Conservation (phyloP, 2,797 vertebrate species). For the Acipenser transmontanus region DNA sequence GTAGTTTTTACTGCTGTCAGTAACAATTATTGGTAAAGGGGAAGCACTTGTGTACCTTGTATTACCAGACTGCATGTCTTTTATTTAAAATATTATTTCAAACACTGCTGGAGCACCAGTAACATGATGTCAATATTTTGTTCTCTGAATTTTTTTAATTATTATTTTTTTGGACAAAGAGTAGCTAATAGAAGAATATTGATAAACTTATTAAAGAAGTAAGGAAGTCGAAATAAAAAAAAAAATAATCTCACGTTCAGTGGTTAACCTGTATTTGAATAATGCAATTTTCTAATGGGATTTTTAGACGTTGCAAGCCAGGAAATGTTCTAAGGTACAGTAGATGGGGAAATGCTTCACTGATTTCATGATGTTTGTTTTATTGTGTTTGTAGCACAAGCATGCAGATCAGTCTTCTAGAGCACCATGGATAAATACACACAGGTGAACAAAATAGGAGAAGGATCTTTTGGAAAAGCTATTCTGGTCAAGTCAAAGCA, state of each 20-base stretch:
- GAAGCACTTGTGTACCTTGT: background rate
- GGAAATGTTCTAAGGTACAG: background rate
- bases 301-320: background rate
- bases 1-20: background rate
- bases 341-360: background rate
- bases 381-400: constrained; percentile 31
- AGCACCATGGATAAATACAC: constrained; percentile 89
- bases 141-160: too few relatives aligned
- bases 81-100: background rate
- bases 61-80: background rate
- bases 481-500: constrained; percentile 85
- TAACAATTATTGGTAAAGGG: background rate
- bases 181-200: too few relatives aligned
- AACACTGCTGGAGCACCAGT: too few relatives aligned
- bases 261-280: background rate
- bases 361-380: background rate
- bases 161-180: too few relatives aligned
- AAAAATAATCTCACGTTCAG: background rate
- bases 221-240: background rate
- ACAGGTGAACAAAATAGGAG: constrained; percentile 87
- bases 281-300: background rate
- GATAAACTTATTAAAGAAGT: background rate
- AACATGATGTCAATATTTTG: too few relatives aligned
- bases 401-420: constrained; percentile 39
- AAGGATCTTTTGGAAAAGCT: constrained; percentile 96